Percentiles rank a stretch among this genome's conserved stretches.
Conservation (phyloP, 2,113 vertebrate species). For the Ginglymostoma cirratum region DNA sequence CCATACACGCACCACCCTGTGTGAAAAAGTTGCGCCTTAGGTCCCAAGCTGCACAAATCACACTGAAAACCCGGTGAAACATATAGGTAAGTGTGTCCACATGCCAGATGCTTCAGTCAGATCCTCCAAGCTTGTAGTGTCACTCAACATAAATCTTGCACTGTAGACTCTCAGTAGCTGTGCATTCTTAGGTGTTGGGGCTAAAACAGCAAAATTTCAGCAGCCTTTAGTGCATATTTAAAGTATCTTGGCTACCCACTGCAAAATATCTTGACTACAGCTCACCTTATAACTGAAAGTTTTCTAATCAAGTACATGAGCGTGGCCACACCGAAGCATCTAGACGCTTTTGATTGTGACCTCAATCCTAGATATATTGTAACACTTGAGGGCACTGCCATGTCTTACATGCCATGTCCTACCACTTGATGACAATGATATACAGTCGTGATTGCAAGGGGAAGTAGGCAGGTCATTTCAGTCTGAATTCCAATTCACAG, state of each 20-base stretch:
- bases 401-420: neutral
- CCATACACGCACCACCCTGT: too few species aligned
- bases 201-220: neutral
- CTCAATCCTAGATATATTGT: neutral
- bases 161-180: neutral
- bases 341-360: neutral
- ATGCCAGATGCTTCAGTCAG: neutral
- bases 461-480: neutral
- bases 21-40: too few species aligned
- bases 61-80: neutral
- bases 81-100: neutral
- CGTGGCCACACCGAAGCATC: neutral
- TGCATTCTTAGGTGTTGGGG: neutral
- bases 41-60: neutral
- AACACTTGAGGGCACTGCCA: neutral
- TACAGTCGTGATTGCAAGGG: neutral
- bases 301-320: neutral
- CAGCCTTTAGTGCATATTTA: neutral
- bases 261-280: neutral
- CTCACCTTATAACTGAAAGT: neutral
- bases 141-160: neutral
- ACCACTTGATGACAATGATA: neutral
- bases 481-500: neutral
- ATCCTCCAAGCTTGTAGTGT: neutral
- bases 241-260: neutral